phyloP scores from a whole-genome alignment of 2,113 vertebrate species.

The Pao palembangensis region DNA sequence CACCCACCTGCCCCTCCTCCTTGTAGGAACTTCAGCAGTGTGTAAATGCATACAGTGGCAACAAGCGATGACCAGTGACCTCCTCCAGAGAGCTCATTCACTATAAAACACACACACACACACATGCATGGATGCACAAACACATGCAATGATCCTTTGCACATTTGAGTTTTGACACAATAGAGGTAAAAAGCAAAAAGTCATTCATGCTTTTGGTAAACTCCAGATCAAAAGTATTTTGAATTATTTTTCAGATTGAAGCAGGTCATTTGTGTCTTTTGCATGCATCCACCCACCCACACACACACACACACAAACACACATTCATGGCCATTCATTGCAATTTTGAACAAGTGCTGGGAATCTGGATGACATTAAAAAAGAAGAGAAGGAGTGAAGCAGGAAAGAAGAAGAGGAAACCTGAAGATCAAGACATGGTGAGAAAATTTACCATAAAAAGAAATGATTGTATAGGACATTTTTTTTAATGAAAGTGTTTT shows the following conservation, averaged over 20 bases:
- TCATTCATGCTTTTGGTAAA: too few species aligned
- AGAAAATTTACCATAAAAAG: constrained; percentile 16
- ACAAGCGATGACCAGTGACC: constrained; percentile 76
- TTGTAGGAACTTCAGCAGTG: constrained; percentile 86
- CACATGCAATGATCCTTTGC: background rate
- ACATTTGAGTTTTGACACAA: too few species aligned
- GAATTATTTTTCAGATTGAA: too few species aligned
- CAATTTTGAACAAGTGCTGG: constrained; percentile 29
- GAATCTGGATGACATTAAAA: constrained; percentile 12
- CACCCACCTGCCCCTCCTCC: constrained; percentile 83
- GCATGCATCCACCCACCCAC: background rate
- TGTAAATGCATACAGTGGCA: constrained; percentile 80
- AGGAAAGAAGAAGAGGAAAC: background rate
- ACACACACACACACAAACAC: constrained; percentile 11
- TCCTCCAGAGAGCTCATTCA: constrained; percentile 80
- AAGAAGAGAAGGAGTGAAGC: background rate
- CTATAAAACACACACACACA: constrained; percentile 57
- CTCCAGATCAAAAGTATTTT: too few species aligned
- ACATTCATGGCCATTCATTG: constrained; percentile 47
- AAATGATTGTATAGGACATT: constrained; percentile 14
- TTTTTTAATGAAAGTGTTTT: constrained; percentile 41
- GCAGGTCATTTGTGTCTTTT: too few species aligned
- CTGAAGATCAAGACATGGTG: constrained; percentile 1
- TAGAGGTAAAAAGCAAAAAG: too few species aligned
- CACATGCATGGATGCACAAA: background rate